These are phyloP conservation scores for Vicugna pacos DNA, from an alignment of 2,113 vertebrate genomes.

Conservation along the genomic window DNA sequence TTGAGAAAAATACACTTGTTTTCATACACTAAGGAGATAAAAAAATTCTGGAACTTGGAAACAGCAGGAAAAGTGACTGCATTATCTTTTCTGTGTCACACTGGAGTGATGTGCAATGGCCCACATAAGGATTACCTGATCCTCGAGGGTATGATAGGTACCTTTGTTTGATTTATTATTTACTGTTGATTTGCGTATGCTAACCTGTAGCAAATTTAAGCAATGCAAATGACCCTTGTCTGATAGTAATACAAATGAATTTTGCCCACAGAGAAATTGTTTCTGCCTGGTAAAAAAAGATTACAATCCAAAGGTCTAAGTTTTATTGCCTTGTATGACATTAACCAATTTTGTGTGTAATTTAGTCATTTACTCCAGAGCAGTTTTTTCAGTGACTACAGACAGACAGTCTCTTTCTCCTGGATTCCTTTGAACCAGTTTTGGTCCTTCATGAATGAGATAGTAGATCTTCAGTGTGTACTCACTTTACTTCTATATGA, in stretches of 20 bases:
- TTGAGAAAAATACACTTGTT: neutral
- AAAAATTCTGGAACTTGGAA: neutral
- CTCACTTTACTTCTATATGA: neutral
- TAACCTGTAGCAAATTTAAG: neutral
- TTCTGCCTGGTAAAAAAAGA: neutral
- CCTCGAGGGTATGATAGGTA: neutral
- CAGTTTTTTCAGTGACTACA: neutral
- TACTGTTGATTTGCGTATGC: neutral
- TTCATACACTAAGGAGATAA: neutral
- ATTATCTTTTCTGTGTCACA: neutral
- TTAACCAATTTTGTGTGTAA: neutral
- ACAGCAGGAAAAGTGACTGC: neutral
- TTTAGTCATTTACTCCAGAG: neutral
- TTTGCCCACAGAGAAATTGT: constrained; percentile 12
- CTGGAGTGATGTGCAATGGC: neutral
- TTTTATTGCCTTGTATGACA: neutral
- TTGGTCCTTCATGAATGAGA: neutral
- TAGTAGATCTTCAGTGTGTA: neutral
- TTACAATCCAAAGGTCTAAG: neutral
- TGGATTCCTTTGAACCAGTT: neutral
- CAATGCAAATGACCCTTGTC: neutral
- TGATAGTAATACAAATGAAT: neutral
- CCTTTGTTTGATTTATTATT: neutral
- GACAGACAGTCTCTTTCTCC: neutral
- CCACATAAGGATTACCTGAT: neutral